Evolutionary conservation across 2,888 invertebrate species (phyloP), one percentile per base, ranked within the genome.

Genomic region (Drosophila meridionalis): DNA sequence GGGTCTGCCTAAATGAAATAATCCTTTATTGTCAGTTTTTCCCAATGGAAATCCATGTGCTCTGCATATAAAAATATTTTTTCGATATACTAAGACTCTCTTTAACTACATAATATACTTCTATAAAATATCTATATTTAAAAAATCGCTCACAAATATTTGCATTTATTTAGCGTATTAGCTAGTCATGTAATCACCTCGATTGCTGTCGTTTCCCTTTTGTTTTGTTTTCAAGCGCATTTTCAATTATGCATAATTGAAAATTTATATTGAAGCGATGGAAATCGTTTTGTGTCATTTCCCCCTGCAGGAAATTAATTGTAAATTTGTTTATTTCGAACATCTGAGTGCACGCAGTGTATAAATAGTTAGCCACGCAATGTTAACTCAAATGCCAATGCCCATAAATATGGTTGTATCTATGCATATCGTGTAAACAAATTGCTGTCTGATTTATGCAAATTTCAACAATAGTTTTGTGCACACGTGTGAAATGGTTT

Each of bases 271-370:
- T 12, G 68, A 57, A 14, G 40, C 47, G 69, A 76, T 74, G 48
- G 38, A 62, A 76, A 69, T 74, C 62, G 64, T 68, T 72, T 71
- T 58, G 58, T 59, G 40, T 69, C 59, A 76, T 85, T 83, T 83
- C 77, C 83, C 69, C 52, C 34, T 26, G 69, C 76, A 83, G 83
- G 86, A 83, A 83, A 85, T 85, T 78, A 80, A 76, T 86, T 83
- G 86, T 77, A 82, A 82, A 85, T 80, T 82, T 78, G 75, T 77
- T 76, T 63, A 74, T 82, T 69, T 60, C 28, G 52, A 48, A 55
- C 45, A 34, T 64, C 38, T 60, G 38, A 56, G 56, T 48, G 47
- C 28, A 28, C 20, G n/a, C 48, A 64, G 43, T 60, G 57, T 64
- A 69, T 73, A 47, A 73, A 73, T 69, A 45, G 59, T 69, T 61